phyloP scores from a whole-genome alignment of 2,888 invertebrate genomes.

The Drosophila mimetica region DNA sequence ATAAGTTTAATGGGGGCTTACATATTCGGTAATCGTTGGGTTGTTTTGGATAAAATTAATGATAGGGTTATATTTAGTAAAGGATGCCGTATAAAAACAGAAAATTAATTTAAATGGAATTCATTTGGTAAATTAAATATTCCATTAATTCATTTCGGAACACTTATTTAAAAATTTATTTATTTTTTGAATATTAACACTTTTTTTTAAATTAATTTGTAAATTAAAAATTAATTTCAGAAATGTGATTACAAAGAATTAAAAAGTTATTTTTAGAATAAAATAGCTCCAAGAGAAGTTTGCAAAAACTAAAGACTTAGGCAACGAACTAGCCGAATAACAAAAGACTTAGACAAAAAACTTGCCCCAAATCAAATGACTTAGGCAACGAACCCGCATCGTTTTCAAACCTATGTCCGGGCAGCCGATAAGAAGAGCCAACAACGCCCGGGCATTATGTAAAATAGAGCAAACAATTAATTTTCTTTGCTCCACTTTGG shows the following conservation, averaged over 20 bases:
- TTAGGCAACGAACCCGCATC: slow-evolving; percentile 43
- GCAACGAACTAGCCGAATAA: slow-evolving; percentile 67
- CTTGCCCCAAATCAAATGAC: slow-evolving; percentile 30
- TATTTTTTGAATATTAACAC: no score
- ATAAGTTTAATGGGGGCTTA: slow-evolving; percentile 1
- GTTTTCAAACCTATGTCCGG: neutral
- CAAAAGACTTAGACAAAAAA: neutral
- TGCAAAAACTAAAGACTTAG: slow-evolving; percentile 60
- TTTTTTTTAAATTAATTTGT: no score
- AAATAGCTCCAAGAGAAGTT: no score
- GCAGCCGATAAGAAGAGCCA: slow-evolving; percentile 19
- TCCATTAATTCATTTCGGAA: no score
- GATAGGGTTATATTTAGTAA: no score
- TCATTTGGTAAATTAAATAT: no score
- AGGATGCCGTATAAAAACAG: no score
- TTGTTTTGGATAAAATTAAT: neutral
- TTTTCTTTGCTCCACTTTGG: slow-evolving; percentile 82
- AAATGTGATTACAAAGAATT: no score
- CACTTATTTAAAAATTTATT: no score
- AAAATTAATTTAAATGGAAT: no score
- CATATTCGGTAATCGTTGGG: slow-evolving; percentile 1
- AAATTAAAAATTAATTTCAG: no score
- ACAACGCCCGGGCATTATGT: slow-evolving; percentile 76
- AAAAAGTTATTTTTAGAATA: no score
- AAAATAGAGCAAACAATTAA: slow-evolving; percentile 82